Base-by-base conservation (phyloP, 2,113 vertebrate species). In the Gymnobelideus leadbeateri region DNA sequence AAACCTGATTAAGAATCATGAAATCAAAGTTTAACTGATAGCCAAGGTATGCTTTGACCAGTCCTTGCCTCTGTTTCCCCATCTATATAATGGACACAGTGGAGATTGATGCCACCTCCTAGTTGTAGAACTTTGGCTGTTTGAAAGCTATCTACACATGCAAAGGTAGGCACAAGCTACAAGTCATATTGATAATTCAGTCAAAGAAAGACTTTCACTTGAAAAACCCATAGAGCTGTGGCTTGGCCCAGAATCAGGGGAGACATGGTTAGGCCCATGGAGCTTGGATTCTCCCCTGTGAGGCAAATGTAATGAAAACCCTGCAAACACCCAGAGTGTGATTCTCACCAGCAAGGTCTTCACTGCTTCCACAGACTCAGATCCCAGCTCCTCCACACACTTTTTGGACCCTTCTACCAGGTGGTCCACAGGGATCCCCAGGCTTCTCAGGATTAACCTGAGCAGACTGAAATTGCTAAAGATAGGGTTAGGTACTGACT, bases 381-480 rank as follows among this genome's bases (percentile, higher is more conserved):
- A 94, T 51, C 96, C 95, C 94, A 98, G 94, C 90, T 97, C 94
- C 0, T 93, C 50, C 50, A 97, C 92, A 68, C 96, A 96, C 94
- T 97, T 97, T 37, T 51, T 92, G 89, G 97, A 97, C 24, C 93
- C 94, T 8, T 97, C 93, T 10, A 95, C 23, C 5, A 97, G 95
- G 2, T 89, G 89, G 0, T 95, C 92, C 92, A 96, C 53, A 0
- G 95, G 94, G 50, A 97, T 12, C 7, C 97, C 97, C 93, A 97
- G 31, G 49, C 77, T 51, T 51, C 91, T 28, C 51, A 96, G 95
- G 1, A 97, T 31, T 92, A 95, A 25, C 61, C 23, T 96, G 91
- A 98, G 90, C 8, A 61, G 91, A 8, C 49, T 89, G 54, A 94
- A 51, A 25, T 6, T 2, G 89, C 6, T 51, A 46, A 93, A 2